Evolutionary conservation across 2,888 invertebrate genomes (phyloP).

Genomic region (Parapristionchus giblindavisi): DNA sequence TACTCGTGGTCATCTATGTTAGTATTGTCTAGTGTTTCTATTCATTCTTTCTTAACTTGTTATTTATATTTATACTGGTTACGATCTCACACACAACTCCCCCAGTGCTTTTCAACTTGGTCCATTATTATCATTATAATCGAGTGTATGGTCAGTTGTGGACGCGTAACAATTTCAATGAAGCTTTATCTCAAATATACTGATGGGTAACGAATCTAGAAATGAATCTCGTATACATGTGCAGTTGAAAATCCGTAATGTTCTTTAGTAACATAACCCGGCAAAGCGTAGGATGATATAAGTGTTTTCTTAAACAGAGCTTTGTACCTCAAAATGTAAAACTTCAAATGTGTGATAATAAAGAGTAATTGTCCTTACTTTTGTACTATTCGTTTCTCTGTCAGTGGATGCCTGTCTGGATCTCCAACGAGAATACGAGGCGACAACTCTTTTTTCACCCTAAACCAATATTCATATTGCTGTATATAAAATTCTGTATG

Average conservation of each 20-base stretch:
- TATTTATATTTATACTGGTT: too few species aligned
- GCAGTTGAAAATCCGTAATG: conserved; percentile 58
- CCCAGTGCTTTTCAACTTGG: too few species aligned
- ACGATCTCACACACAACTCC: too few species aligned
- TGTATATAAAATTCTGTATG: background rate
- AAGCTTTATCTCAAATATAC: too few species aligned
- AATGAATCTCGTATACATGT: conserved; percentile 50
- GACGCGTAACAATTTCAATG: too few species aligned
- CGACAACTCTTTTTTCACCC: conserved; percentile 1
- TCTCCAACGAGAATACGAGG: conserved; percentile 49
- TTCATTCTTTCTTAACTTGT: too few species aligned
- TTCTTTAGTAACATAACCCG: conserved; percentile 55
- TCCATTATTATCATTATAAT: too few species aligned
- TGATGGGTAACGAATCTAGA: too few species aligned
- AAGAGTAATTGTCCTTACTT: conserved; percentile 26
- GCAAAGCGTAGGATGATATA: conserved; percentile 48
- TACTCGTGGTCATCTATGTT: background rate
- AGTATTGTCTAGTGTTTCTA: too few species aligned
- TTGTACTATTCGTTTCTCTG: conserved; percentile 42
- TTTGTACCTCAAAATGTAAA: conserved; percentile 45
- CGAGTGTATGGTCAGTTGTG: too few species aligned
- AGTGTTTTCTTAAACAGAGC: conserved; percentile 45
- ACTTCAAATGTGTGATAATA: background rate
- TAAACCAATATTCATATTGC: background rate
- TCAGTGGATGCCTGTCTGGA: conserved; percentile 55